phyloP scores from a whole-genome alignment of 2,113 vertebrate species.

The Datnioides undecimradiatus region DNA sequence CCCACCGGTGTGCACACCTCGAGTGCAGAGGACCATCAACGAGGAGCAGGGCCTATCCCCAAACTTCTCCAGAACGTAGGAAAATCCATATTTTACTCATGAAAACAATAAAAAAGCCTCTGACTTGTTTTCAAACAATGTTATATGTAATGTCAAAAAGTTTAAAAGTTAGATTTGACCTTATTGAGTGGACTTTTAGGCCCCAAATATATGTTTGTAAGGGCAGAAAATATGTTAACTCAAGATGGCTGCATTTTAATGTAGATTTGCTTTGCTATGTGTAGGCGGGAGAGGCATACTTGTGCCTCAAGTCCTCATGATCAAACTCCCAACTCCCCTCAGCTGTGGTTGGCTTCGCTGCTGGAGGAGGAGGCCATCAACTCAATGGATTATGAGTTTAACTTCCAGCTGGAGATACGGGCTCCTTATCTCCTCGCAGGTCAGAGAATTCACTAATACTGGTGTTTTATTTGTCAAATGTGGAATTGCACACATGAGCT shows the following conservation, averaged over 20 bases:
- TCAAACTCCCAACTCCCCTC: slow-evolving; percentile 70
- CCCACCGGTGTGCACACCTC: slow-evolving; percentile 90
- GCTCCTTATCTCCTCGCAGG: slow-evolving; percentile 94
- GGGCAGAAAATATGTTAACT: neutral
- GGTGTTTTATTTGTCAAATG: neutral
- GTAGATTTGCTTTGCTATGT: slow-evolving; percentile 26
- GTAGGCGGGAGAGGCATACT: slow-evolving; percentile 81
- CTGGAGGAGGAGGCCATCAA: slow-evolving; percentile 90
- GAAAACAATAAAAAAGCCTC: neutral
- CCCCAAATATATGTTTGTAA: neutral
- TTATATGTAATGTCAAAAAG: neutral
- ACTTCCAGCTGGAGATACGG: slow-evolving; percentile 94
- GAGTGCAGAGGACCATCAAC: slow-evolving; percentile 86
- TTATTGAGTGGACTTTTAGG: neutral
- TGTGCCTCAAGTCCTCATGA: slow-evolving; percentile 71
- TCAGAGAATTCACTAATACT: slow-evolving; percentile 60
- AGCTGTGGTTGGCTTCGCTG: slow-evolving; percentile 86
- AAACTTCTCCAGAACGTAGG: slow-evolving; percentile 86
- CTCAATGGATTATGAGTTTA: slow-evolving; percentile 94
- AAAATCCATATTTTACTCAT: neutral
- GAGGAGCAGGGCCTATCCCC: slow-evolving; percentile 82
- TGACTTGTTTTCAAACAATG: too few species aligned
- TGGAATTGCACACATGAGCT: neutral
- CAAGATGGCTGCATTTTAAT: slow-evolving; percentile 8
- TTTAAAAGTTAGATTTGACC: neutral